Conservation (phyloP, 2,888 invertebrate genomes). For the Sinohyriopsis cumingii region DNA sequence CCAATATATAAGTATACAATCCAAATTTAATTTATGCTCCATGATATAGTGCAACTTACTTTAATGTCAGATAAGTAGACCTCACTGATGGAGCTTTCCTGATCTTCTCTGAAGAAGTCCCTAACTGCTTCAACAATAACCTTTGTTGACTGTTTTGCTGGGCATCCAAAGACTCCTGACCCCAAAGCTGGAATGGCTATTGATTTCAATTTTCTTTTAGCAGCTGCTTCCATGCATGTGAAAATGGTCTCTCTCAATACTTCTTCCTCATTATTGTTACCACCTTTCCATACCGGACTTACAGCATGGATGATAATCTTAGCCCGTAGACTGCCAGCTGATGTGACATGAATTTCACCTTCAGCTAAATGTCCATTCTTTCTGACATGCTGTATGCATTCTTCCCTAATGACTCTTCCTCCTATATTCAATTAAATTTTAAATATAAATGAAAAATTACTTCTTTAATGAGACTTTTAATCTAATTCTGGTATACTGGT, state of each 20-base stretch:
- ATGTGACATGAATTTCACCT: constrained; percentile 28
- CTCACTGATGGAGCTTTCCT: constrained; percentile 18
- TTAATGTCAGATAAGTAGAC: constrained; percentile 41
- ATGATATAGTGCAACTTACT: background rate
- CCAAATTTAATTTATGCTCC: too few relatives aligned
- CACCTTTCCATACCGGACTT: constrained; percentile 36
- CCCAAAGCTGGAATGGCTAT: constrained; percentile 58
- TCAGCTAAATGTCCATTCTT: constrained; percentile 24
- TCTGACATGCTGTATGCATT: constrained; percentile 38
- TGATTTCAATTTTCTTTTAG: constrained; percentile 20
- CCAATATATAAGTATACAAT: too few relatives aligned
- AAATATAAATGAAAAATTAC: too few relatives aligned
- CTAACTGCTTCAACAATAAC: constrained; percentile 25
- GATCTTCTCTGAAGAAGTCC: constrained; percentile 28
- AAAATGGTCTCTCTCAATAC: constrained; percentile 26
- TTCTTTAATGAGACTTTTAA: too few relatives aligned
- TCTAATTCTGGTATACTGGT: too few relatives aligned
- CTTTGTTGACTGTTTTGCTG: constrained; percentile 17
- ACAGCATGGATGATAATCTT: constrained; percentile 35
- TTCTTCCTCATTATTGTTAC: constrained; percentile 31
- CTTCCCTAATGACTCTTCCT: constrained; percentile 42
- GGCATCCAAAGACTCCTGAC: constrained; percentile 36
- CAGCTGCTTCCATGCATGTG: constrained; percentile 26
- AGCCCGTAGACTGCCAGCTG: constrained; percentile 28
- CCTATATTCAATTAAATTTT: constrained; percentile 23